Base-by-base conservation (phyloP, 2,113 vertebrate genomes). In the Mohoua ochrocephala region DNA sequence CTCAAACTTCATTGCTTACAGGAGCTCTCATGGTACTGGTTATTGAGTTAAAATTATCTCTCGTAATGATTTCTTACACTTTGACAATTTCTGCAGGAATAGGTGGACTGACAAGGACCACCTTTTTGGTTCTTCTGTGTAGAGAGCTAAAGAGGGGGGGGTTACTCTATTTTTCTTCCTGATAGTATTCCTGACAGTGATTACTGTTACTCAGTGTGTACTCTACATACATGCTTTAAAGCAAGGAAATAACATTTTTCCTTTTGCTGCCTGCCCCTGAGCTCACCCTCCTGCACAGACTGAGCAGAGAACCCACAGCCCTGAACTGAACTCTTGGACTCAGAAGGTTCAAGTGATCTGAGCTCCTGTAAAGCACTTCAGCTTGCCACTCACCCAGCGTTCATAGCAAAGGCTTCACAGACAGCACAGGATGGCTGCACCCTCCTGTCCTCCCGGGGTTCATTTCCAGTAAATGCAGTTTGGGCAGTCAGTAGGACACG, bases 321-420 rank as follows among this genome's bases (percentile, higher is more conserved):
- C 47, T 61, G 16, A 78, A 6, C 2, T 41, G 47, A 45, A 19
- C 39, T 52, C 42, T 35, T 0, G 1, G 60, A 14, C 35, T 68
- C 11, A 1, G 1, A 28, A 73, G 21, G 30, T 31, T 80, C 19
- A 19, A 8, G 42, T 17, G 8, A 31, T 74, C 68, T n/a, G 17
- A 70, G 8, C 37, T 57, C 31, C n/a, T 53, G 8, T 44, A 10
- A 31, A 57, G 31, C 14, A 2, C 68, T 82, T 63, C 21, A 52
- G 30, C 37, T 42, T 70, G 37, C 9, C 13, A 3, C 42, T 80
- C 28, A 4, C 9, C 0, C 1, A 21, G 27, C 3, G 6, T 14
- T 84, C 7, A 1, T 23, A 28, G 47, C 31, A 35, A 70, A 57
- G 49, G 24, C 30, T 41, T 76, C 49, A 30, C 16, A 21, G 50